Percentiles rank a stretch among this genome's conserved stretches.
phyloP scores from a whole-genome alignment of 2,113 vertebrate species.

The Hydropotes inermis region DNA sequence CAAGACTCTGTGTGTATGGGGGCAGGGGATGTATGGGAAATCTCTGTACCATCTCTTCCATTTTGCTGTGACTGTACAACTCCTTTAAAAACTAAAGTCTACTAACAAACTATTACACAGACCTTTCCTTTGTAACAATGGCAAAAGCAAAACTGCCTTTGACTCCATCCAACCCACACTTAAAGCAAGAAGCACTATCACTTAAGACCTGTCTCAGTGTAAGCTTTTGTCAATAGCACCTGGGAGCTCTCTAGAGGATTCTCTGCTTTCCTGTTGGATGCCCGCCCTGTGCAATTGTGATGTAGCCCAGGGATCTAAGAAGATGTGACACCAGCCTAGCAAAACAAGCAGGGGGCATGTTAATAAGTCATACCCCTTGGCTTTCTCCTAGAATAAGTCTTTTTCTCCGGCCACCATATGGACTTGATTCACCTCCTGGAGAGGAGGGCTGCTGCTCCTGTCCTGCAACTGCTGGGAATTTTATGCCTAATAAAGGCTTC shows the following conservation, averaged over 20 bases:
- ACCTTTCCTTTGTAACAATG: neutral
- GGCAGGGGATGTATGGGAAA: neutral
- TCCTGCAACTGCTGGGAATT: neutral
- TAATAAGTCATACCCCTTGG: neutral
- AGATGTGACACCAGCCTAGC: neutral
- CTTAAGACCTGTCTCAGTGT: neutral
- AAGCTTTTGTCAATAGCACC: neutral
- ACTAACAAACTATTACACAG: neutral
- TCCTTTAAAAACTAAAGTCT: neutral
- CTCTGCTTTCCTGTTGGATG: neutral
- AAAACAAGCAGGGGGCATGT: neutral
- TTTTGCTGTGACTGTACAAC: neutral
- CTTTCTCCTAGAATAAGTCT: neutral
- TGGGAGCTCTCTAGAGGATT: neutral
- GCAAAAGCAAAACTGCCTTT: neutral
- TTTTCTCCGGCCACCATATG: neutral
- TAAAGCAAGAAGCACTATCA: neutral
- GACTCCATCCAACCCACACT: neutral
- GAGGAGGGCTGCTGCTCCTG: neutral
- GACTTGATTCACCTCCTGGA: conserved; percentile 9
- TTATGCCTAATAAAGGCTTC: conserved; percentile 24
- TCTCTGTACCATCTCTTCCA: neutral
- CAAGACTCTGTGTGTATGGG: neutral
- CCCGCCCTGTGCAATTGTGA: neutral
- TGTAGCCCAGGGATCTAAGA: neutral